These are phyloP conservation scores for Branchipolynoe longqiensis DNA, from an alignment of 2,888 invertebrate species.

Conservation along the genomic window DNA sequence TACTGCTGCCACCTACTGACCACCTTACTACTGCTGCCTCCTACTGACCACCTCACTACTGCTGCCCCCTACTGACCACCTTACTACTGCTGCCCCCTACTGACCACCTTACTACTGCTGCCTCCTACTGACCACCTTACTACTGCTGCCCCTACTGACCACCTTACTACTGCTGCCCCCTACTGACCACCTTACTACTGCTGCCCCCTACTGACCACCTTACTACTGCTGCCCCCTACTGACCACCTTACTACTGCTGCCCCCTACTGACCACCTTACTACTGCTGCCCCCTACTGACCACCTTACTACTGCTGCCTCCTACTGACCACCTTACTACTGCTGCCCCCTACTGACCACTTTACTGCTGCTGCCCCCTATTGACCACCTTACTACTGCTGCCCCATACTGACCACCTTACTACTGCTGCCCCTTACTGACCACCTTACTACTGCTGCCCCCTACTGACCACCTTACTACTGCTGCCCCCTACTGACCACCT, in stretches of 20 bases:
- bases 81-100: no score
- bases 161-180: no score
- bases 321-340: no score
- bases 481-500: background rate
- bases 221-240: background rate
- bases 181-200: background rate
- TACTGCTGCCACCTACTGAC: no score
- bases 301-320: background rate
- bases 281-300: background rate
- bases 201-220: background rate
- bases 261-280: background rate
- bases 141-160: background rate
- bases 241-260: no score
- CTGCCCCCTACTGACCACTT: background rate
- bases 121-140: background rate
- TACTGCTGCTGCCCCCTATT: background rate
- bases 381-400: background rate
- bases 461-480: background rate
- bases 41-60: background rate
- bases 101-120: background rate
- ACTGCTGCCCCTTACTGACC: no score
- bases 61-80: background rate
- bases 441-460: background rate
- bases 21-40: background rate
- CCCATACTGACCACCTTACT: background rate